Evolutionary conservation across 2,797 vertebrate genomes (phyloP).

Genomic region (Atherinosoma microstoma): DNA sequence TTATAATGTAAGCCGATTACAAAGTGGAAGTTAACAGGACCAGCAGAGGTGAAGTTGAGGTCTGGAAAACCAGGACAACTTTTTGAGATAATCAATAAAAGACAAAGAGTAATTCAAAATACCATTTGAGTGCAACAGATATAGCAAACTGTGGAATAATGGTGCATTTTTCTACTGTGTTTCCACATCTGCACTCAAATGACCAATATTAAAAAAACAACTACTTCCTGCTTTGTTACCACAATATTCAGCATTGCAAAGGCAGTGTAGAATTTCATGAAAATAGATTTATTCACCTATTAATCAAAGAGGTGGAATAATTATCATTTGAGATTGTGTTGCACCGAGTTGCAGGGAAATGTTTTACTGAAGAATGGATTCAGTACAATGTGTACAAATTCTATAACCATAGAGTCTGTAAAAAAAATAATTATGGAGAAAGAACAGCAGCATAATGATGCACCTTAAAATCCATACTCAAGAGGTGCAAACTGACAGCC

Average conservation of each 20-base stretch:
- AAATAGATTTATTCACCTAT: background rate
- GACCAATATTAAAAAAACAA: background rate
- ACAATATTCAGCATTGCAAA: background rate
- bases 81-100: background rate
- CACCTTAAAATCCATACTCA: background rate
- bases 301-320: background rate
- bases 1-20: constrained; percentile 17
- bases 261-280: background rate
- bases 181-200: background rate
- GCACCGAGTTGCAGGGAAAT: background rate
- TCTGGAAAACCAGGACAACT: constrained; percentile 3
- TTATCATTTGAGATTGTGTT: background rate
- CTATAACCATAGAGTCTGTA: background rate
- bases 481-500: too few relatives aligned
- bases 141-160: background rate
- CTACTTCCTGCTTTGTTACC: background rate
- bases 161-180: constrained; percentile 8
- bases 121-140: background rate
- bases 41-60: constrained; percentile 1
- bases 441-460: background rate
- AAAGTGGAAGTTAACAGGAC: constrained; percentile 9
- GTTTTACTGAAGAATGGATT: background rate
- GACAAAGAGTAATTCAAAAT: constrained; percentile 5
- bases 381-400: background rate
- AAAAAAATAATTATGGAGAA: background rate